phyloP scores from a whole-genome alignment of 2,888 invertebrate species.

The Drosophila diplacantha region DNA sequence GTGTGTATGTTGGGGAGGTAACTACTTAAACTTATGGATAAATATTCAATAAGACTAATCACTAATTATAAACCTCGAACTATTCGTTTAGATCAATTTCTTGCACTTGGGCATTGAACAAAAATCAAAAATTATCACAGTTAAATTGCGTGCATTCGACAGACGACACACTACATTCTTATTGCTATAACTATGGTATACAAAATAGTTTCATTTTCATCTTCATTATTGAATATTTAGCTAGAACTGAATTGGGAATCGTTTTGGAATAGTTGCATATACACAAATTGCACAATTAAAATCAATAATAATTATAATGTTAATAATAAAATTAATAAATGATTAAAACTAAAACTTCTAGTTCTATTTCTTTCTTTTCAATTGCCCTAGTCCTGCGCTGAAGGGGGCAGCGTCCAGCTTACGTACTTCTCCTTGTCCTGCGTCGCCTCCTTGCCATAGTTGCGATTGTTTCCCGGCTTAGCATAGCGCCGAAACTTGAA shows the following conservation, averaged over 20 bases:
- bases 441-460: slow-evolving; percentile 50
- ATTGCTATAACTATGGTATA: slow-evolving; percentile 25
- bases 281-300: slow-evolving; percentile 56
- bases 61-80: slow-evolving; percentile 46
- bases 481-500: slow-evolving; percentile 72
- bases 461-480: slow-evolving; percentile 61
- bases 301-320: slow-evolving; percentile 40
- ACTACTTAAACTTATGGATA: slow-evolving; percentile 47
- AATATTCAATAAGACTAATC: slow-evolving; percentile 41
- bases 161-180: slow-evolving; percentile 45
- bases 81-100: slow-evolving; percentile 48
- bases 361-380: slow-evolving; percentile 3
- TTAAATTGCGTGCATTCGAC: slow-evolving; percentile 70
- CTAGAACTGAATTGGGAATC: slow-evolving; percentile 56
- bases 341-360: slow-evolving; percentile 34
- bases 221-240: slow-evolving; percentile 36
- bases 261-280: slow-evolving; percentile 66
- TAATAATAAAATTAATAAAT: slow-evolving; percentile 37
- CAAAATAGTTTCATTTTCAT: slow-evolving; percentile 40
- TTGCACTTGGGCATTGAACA: slow-evolving; percentile 59
- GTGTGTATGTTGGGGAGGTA: slow-evolving; percentile 8
- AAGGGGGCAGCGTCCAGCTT: slow-evolving; percentile 69
- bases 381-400: slow-evolving; percentile 44
- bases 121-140: slow-evolving; percentile 69
- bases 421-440: slow-evolving; percentile 72